Percentiles rank a stretch among this genome's conserved stretches.
Evolutionary conservation across 2,888 invertebrate genomes (phyloP).

Genomic region (Sycophila texana): DNA sequence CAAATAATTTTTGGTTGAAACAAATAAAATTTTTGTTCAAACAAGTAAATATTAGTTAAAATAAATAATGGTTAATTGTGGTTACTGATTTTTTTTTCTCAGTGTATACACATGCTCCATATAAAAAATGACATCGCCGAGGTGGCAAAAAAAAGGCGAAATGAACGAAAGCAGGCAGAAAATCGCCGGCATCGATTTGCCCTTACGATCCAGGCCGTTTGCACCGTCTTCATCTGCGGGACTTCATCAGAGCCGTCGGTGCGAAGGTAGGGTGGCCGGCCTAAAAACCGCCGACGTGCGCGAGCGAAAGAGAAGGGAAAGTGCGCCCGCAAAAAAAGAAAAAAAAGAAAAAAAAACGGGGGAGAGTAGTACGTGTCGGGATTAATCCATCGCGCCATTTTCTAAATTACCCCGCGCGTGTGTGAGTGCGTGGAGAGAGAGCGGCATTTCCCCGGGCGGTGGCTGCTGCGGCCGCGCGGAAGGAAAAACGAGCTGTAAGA

Average conservation of each 20-base stretch:
- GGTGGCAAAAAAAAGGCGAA: not conserved
- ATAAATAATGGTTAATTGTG: no score
- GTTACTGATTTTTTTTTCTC: no score
- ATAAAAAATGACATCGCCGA: not conserved
- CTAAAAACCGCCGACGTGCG: conserved; percentile 10
- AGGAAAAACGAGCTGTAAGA: conserved; percentile 21
- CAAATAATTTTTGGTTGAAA: no score
- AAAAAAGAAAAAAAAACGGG: no score
- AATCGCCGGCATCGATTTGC: not conserved
- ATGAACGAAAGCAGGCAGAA: not conserved
- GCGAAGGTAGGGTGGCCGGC: conserved; percentile 16
- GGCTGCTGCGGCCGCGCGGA: conserved; percentile 10
- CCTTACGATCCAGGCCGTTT: not conserved
- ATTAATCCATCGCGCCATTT: conserved; percentile 46
- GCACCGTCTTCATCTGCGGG: not conserved
- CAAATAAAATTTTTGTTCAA: no score
- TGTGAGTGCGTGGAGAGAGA: not conserved
- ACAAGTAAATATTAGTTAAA: no score
- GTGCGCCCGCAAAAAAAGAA: not conserved
- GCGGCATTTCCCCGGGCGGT: not conserved
- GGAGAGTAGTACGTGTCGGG: not conserved
- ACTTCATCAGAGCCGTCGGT: not conserved
- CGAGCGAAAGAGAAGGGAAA: not conserved
- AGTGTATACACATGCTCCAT: no score
- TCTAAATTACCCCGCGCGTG: conserved; percentile 30